Evolutionary conservation across 2,797 vertebrate species (phyloP), one percentile per base, ranked within the genome.

Genomic region (Pygocentrus nattereri): DNA sequence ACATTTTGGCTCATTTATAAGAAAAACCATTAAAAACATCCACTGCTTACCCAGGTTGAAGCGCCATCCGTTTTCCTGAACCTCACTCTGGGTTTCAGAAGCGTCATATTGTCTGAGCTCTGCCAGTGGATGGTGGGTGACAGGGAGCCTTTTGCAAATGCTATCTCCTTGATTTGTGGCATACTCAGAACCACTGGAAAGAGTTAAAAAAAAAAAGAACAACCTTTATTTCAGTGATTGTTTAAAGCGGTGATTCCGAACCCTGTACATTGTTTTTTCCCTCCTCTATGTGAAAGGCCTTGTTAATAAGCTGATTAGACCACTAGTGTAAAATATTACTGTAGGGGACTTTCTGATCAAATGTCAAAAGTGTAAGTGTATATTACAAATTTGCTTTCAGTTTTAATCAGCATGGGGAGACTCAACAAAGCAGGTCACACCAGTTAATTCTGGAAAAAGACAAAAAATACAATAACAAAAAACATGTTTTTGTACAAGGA

Each of bases 151-250:
- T 91, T 94, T 0, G 49, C 38, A 30, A 96, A 96, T 47, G 89
- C 84, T 0, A 93, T 86, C 0, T 86, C 54, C 0, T 44, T 74
- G 18, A 95, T 92, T 44, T 65, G 19, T 44, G 96, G 94, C 11
- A 88, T 87, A n/a, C 93, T 86, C 11, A 97, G 97, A 54, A 97
- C 91, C 82, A 95, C 97, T 98, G 91, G 0, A 76, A 81, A 61
- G 27, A 74, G 54, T 1, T 76, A 12, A 82, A 77, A 82, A 34
- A 25, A 15, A 62, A 71, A 12, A 27, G 50, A 38, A 30, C 10
- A 58, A 8, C 31, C 10, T 30, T 11, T 23, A 58, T 19, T 52
- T 41, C 2, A 68, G 19, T n/a, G 30, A 44, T 47, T 23, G 0
- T 49, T 2, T 61, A 73, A 15, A 54, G n/a, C 30, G 34, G 15